Evolutionary conservation across 1,140 invertebrate species (phyloP).

Genomic region (Asbolus verrucosus): DNA sequence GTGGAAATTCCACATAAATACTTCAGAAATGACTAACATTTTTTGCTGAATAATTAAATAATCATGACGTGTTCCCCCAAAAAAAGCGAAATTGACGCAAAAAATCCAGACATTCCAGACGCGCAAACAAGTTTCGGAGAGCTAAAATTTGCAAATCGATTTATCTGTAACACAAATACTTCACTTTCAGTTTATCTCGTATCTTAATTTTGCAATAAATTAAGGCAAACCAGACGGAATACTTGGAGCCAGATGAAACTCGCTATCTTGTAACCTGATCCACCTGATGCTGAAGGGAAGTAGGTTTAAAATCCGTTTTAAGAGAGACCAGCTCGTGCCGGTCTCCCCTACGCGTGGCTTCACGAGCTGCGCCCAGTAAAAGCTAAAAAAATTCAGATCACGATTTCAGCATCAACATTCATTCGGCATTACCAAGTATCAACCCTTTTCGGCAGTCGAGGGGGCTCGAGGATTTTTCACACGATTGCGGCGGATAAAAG

Average conservation of each 20-base stretch:
- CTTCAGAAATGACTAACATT: too few species aligned
- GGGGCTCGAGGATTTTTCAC: conserved; percentile 21
- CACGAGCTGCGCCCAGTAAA: not conserved
- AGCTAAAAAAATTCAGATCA: conserved; percentile 2
- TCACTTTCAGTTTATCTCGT: conserved; percentile 1
- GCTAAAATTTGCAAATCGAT: conserved; percentile 3
- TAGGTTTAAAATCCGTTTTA: too few species aligned
- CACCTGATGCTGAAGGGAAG: not conserved
- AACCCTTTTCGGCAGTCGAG: conserved; percentile 5
- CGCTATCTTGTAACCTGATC: conserved; percentile 4
- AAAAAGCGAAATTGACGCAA: not conserved
- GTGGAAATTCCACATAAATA: too few species aligned
- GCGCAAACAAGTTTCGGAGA: not conserved
- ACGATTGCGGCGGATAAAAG: conserved; percentile 20
- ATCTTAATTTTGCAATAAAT: conserved; percentile 6
- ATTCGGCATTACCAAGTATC: conserved; percentile 1
- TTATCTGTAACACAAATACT: not conserved
- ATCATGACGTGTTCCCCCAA: not conserved
- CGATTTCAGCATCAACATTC: conserved; percentile 10
- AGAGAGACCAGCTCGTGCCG: too few species aligned
- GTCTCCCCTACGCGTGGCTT: not conserved
- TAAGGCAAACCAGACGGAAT: conserved; percentile 10
- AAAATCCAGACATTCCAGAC: not conserved
- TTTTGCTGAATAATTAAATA: not conserved
- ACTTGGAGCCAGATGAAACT: not conserved